Conservation (phyloP, 2,888 invertebrate genomes). For the Troides aeacus region DNA sequence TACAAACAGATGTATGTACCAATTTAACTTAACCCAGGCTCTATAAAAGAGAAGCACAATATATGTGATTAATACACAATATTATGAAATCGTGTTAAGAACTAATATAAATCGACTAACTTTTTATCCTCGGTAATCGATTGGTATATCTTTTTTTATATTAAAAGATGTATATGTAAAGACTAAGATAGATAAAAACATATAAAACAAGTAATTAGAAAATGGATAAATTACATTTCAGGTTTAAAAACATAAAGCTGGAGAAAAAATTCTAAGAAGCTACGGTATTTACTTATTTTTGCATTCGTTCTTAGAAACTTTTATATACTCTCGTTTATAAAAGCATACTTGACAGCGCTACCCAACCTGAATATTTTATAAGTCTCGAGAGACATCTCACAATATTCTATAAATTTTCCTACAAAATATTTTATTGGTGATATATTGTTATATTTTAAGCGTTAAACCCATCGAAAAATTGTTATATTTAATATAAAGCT, state of each 20-base stretch:
- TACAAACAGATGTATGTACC: too few species aligned
- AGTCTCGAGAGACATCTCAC: not conserved
- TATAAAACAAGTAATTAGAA: not conserved
- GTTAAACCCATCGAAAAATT: not conserved
- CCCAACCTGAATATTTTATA: slow-evolving; percentile 1
- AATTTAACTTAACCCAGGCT: too few species aligned
- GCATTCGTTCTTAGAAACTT: slow-evolving; percentile 1
- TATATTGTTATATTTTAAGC: not conserved
- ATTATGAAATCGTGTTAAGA: too few species aligned
- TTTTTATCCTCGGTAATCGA: too few species aligned
- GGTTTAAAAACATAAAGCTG: not conserved
- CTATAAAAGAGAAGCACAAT: too few species aligned
- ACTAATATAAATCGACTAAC: too few species aligned
- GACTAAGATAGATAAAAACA: not conserved
- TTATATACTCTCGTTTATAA: not conserved
- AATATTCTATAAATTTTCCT: not conserved
- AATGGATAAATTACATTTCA: not conserved
- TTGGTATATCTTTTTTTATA: too few species aligned
- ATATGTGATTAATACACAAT: too few species aligned
- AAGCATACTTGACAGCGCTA: not conserved
- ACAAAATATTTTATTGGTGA: not conserved
- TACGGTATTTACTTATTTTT: not conserved
- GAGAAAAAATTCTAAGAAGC: not conserved
- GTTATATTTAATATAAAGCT: not conserved
- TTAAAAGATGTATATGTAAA: too few species aligned